These are phyloP conservation scores for Telmatochromis sp. DNA, from an alignment of 2,113 vertebrate species.

Conservation along the genomic window DNA sequence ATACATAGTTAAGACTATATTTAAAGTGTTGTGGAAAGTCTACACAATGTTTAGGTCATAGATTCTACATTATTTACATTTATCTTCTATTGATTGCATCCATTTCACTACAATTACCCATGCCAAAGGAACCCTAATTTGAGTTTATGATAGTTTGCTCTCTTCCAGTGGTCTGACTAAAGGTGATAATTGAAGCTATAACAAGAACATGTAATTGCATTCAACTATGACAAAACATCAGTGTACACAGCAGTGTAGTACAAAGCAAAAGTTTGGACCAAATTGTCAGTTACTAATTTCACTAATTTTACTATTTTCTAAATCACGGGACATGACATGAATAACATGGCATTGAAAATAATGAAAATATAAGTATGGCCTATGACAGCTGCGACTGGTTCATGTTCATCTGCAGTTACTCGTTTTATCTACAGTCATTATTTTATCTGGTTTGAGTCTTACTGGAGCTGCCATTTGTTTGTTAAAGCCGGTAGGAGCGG, in stretches of 20 bases:
- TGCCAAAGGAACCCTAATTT: conserved; percentile 1
- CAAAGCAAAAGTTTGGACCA: not conserved
- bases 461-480: not conserved
- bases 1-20: not conserved
- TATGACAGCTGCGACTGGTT: not conserved
- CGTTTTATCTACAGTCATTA: not conserved
- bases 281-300: not conserved
- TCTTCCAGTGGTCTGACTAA: conserved; percentile 23
- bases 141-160: conserved; percentile 37
- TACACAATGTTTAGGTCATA: not conserved
- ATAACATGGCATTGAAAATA: not conserved
- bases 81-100: not conserved
- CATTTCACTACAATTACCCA: not conserved
- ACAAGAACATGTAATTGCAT: conserved; percentile 35
- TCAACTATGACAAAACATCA: conserved; percentile 31
- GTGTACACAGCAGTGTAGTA: not conserved
- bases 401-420: not conserved
- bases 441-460: not conserved
- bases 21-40: not conserved
- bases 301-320: not conserved
- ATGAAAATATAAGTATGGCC: not conserved
- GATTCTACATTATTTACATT: not conserved
- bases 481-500: not conserved
- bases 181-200: conserved; percentile 57
- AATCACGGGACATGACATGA: not conserved